Percentiles rank a stretch among this genome's conserved stretches.
phyloP scores from a whole-genome alignment of 2,797 vertebrate species.

The Sphaeramia orbicularis region DNA sequence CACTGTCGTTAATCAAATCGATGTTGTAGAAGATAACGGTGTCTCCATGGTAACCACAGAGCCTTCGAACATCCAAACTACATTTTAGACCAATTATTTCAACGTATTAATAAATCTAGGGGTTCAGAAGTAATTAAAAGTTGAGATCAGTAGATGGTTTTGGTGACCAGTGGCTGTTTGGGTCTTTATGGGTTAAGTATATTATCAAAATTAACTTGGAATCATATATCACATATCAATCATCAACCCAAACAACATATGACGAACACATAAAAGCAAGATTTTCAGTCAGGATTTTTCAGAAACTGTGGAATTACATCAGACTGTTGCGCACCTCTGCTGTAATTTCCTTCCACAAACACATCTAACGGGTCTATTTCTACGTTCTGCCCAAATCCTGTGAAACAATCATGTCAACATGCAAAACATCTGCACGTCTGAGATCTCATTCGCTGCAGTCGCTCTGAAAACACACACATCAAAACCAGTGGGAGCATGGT shows the following conservation, averaged over 20 bases:
- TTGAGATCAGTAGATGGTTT: too few relatives aligned
- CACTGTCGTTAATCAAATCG: too few relatives aligned
- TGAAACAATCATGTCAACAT: slow-evolving; percentile 24
- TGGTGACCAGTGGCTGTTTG: too few relatives aligned
- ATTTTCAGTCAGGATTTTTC: not conserved
- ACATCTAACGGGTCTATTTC: slow-evolving; percentile 15
- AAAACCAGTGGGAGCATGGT: not conserved
- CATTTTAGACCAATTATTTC: too few relatives aligned
- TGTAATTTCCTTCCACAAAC: slow-evolving; percentile 4
- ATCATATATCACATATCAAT: too few relatives aligned
- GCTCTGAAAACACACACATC: not conserved
- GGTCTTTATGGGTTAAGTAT: too few relatives aligned
- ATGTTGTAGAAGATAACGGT: too few relatives aligned
- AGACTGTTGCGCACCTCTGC: not conserved
- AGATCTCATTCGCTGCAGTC: slow-evolving; percentile 6
- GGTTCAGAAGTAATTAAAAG: too few relatives aligned
- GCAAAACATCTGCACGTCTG: slow-evolving; percentile 10
- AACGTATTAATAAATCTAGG: too few relatives aligned
- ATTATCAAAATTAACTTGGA: too few relatives aligned
- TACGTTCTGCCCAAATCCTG: not conserved
- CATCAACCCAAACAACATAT: not conserved
- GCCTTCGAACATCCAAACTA: too few relatives aligned
- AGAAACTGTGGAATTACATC: not conserved
- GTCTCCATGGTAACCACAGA: too few relatives aligned
- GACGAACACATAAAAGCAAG: not conserved